Percentiles rank a stretch among this genome's conserved stretches.
These are phyloP conservation scores for Dasypogon diadema DNA, from an alignment of 2,888 invertebrate genomes.

Conservation along the genomic window DNA sequence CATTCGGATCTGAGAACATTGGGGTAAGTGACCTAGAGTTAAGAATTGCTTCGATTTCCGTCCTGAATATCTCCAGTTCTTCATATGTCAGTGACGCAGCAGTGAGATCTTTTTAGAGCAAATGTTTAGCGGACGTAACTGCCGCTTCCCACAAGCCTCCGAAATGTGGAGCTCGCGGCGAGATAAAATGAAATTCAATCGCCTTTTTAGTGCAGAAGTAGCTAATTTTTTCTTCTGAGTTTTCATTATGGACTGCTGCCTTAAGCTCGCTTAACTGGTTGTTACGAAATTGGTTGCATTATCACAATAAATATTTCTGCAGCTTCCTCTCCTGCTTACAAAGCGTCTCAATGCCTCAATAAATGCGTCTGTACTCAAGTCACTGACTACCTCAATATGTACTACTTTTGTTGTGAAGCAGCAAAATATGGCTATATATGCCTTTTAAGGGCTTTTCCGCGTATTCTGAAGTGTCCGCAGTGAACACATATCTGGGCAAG, in stretches of 20 bases:
- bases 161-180: conserved; percentile 38
- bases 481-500: too few relatives aligned
- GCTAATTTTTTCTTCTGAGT: background rate
- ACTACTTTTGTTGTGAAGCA: conserved; percentile 54
- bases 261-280: background rate
- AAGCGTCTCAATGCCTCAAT: conserved; percentile 53
- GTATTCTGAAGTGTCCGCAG: conserved; percentile 26
- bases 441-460: conserved; percentile 48
- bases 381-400: conserved; percentile 51
- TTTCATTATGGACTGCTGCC: background rate
- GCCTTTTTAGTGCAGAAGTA: background rate
- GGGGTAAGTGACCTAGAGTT: too few relatives aligned
- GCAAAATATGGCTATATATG: conserved; percentile 53
- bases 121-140: too few relatives aligned
- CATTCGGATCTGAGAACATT: too few relatives aligned
- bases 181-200: conserved; percentile 36
- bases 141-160: too few relatives aligned
- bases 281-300: conserved; percentile 51
- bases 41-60: too few relatives aligned
- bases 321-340: conserved; percentile 34
- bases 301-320: conserved; percentile 38
- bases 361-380: conserved; percentile 53
- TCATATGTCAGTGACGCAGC: too few relatives aligned
- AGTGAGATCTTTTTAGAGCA: too few relatives aligned
- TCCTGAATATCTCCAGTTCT: too few relatives aligned